Evolutionary conservation across 1,140 invertebrate genomes (phyloP).

Genomic region (Listronotus oregonensis): DNA sequence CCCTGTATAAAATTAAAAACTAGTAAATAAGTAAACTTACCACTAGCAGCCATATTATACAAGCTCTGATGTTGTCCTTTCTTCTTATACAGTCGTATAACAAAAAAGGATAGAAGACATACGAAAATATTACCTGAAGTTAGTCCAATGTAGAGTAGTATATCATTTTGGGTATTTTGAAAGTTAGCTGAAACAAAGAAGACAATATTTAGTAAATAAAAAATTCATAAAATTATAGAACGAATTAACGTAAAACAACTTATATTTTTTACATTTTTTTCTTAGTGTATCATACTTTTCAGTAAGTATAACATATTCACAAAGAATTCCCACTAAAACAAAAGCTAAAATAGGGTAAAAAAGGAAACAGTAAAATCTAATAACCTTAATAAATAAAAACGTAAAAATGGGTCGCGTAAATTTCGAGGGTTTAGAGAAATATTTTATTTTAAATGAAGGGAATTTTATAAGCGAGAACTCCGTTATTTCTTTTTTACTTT

Average conservation of each 20-base stretch:
- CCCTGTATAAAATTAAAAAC: too few relatives aligned
- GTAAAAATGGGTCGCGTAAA: not conserved
- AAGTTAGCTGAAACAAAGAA: constrained; percentile 53
- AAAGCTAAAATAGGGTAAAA: not conserved
- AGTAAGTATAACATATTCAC: too few relatives aligned
- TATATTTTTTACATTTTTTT: too few relatives aligned
- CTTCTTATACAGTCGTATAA: constrained; percentile 76
- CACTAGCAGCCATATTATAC: constrained; percentile 86
- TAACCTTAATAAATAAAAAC: not conserved
- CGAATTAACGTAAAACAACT: too few relatives aligned
- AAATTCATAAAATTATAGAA: not conserved
- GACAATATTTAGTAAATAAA: not conserved
- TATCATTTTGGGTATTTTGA: constrained; percentile 67
- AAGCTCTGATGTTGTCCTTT: constrained; percentile 80
- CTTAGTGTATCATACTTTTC: too few relatives aligned
- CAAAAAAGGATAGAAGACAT: constrained; percentile 74
- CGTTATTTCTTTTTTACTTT: too few relatives aligned
- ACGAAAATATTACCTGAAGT: constrained; percentile 85
- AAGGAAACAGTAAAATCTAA: not conserved
- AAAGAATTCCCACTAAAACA: too few relatives aligned
- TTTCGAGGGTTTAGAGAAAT: too few relatives aligned
- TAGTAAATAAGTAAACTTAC: constrained; percentile 60
- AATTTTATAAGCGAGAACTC: too few relatives aligned
- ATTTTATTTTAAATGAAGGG: too few relatives aligned
- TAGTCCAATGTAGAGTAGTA: constrained; percentile 86